Evolutionary conservation across 2,113 vertebrate species (phyloP).

Genomic region (Mobula birostris): DNA sequence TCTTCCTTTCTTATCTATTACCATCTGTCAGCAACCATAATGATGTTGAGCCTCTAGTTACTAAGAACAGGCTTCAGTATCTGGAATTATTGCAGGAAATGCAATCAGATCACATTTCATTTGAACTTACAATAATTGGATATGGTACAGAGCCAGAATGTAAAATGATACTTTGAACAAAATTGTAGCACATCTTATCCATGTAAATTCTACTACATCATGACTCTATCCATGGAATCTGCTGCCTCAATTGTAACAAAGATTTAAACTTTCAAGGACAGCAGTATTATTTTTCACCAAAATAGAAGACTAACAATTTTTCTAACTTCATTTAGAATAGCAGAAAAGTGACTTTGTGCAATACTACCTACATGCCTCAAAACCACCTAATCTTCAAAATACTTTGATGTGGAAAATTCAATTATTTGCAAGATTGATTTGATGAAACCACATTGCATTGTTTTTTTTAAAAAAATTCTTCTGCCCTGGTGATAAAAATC

Average conservation of each 20-base stretch:
- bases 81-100: not conserved
- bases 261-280: slow-evolving; percentile 25
- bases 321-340: not conserved
- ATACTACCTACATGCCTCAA: not conserved
- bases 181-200: not conserved
- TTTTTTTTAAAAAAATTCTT: not conserved
- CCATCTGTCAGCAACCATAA: slow-evolving; percentile 14
- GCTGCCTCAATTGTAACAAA: slow-evolving; percentile 27
- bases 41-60: not conserved
- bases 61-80: not conserved
- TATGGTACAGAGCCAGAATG: slow-evolving; percentile 15
- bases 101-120: slow-evolving; percentile 7
- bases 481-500: not conserved
- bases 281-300: slow-evolving; percentile 14
- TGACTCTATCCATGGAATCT: not conserved
- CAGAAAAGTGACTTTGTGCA: not conserved
- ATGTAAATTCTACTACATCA: slow-evolving; percentile 11
- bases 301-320: not conserved
- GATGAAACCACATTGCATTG: not conserved
- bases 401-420: not conserved
- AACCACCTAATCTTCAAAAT: not conserved
- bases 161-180: slow-evolving; percentile 19
- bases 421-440: not conserved
- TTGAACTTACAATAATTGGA: slow-evolving; percentile 11
- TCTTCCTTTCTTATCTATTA: not conserved